Evolutionary conservation across 1,140 invertebrate genomes (phyloP).

Genomic region (Steinernema khuongi): DNA sequence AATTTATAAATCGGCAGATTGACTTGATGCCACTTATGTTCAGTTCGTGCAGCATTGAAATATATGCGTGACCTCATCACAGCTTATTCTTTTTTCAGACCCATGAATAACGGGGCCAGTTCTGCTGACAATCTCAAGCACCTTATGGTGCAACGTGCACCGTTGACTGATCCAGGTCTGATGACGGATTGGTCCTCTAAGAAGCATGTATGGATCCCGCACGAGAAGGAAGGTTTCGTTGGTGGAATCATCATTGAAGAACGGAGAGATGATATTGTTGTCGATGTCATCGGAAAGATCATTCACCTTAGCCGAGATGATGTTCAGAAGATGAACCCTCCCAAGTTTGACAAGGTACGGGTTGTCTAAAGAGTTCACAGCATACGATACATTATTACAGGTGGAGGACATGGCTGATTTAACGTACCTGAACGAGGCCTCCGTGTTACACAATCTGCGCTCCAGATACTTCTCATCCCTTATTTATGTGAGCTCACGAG

Average conservation of each 20-base stretch:
- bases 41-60: too few species aligned
- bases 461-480: constrained; percentile 96
- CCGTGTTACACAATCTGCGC: constrained; percentile 95
- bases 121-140: constrained; percentile 58
- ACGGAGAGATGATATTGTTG: constrained; percentile 87
- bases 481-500: constrained; percentile 71
- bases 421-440: constrained; percentile 96
- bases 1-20: too few species aligned
- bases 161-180: constrained; percentile 76
- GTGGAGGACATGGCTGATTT: constrained; percentile 98
- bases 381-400: constrained; percentile 21
- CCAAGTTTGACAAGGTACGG: constrained; percentile 90
- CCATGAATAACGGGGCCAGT: neutral
- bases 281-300: constrained; percentile 87
- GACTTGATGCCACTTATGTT: too few species aligned
- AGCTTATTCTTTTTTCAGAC: too few species aligned
- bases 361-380: constrained; percentile 11
- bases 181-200: constrained; percentile 99
- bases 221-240: constrained; percentile 75
- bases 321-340: constrained; percentile 99
- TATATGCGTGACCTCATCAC: too few species aligned
- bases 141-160: constrained; percentile 61
- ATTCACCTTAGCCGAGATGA: constrained; percentile 82
- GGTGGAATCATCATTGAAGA: constrained; percentile 89
- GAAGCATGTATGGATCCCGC: constrained; percentile 93